Percentiles rank a stretch among this genome's conserved stretches.
Conservation (phyloP, 2,113 vertebrate genomes). For the Sclerurus mexicanus region DNA sequence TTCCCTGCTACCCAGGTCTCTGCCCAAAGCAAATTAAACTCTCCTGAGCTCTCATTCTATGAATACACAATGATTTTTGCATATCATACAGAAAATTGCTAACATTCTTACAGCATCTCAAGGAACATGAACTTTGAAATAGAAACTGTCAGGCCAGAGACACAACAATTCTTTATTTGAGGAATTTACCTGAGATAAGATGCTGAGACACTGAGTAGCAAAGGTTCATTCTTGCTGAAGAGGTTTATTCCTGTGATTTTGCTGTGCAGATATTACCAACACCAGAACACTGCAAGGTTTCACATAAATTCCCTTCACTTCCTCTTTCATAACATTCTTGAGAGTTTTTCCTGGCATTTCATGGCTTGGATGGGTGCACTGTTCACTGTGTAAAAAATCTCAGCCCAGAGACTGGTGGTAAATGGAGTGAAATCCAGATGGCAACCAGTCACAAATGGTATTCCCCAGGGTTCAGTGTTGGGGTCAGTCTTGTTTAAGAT, state of each 20-base stretch:
- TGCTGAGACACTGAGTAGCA: neutral
- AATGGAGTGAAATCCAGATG: neutral
- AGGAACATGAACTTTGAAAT: conserved; percentile 29
- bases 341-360: neutral
- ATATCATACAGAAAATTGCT: conserved; percentile 36
- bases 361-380: neutral
- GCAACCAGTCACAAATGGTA: neutral
- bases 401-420: too few relatives aligned
- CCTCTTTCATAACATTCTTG: neutral
- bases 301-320: neutral
- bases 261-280: neutral
- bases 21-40: conserved; percentile 55
- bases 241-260: neutral
- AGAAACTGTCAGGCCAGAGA: conserved; percentile 2
- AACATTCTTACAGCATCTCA: conserved; percentile 6
- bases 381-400: neutral
- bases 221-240: conserved; percentile 35
- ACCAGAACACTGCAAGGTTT: neutral
- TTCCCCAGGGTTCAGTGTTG: neutral
- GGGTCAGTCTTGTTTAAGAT: neutral
- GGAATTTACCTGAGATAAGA: conserved; percentile 17
- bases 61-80: conserved; percentile 29
- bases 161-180: conserved; percentile 28
- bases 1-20: conserved; percentile 23
- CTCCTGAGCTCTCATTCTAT: conserved; percentile 24